A percentile compares a stretch with the other conserved stretches of the same genome.
Evolutionary conservation across 2,888 invertebrate species (phyloP).

Genomic region (Endotricha flammealis): DNA sequence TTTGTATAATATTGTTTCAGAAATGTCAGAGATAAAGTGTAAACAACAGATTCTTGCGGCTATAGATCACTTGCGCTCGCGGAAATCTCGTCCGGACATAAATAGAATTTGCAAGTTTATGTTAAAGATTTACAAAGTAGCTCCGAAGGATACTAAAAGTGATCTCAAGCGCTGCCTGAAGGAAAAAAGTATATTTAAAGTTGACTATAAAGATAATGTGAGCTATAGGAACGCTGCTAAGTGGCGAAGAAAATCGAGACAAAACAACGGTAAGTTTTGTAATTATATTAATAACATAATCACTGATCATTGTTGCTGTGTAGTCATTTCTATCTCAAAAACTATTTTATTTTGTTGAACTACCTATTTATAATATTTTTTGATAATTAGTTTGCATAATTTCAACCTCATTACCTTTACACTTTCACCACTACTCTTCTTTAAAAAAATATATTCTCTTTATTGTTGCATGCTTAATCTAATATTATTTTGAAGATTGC

Average conservation of each 20-base stretch:
- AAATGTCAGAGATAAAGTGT: slow-evolving; percentile 81
- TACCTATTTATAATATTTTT: no score
- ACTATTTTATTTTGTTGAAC: no score
- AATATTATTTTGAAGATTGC: slow-evolving; percentile 6
- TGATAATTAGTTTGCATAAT: no score
- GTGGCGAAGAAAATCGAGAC: slow-evolving; percentile 73
- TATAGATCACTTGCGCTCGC: slow-evolving; percentile 88
- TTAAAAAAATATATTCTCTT: slow-evolving; percentile 13
- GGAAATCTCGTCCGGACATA: slow-evolving; percentile 91
- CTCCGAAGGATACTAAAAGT: slow-evolving; percentile 82
- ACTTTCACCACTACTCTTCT: background rate
- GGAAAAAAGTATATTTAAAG: slow-evolving; percentile 86
- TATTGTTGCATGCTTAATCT: background rate
- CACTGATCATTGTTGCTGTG: no score
- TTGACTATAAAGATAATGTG: slow-evolving; percentile 91
- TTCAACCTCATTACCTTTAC: no score
- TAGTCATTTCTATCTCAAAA: no score
- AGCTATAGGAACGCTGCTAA: slow-evolving; percentile 90
- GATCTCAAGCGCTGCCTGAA: slow-evolving; percentile 87
- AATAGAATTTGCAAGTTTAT: slow-evolving; percentile 90
- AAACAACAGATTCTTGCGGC: slow-evolving; percentile 88
- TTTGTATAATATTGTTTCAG: slow-evolving; percentile 38
- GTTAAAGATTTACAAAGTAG: slow-evolving; percentile 84
- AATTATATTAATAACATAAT: no score
- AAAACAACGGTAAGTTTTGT: slow-evolving; percentile 51